Evolutionary conservation across 1,140 invertebrate species (phyloP), one percentile per base, ranked within the genome.

Genomic region (Leptestheria dahalacensis): DNA sequence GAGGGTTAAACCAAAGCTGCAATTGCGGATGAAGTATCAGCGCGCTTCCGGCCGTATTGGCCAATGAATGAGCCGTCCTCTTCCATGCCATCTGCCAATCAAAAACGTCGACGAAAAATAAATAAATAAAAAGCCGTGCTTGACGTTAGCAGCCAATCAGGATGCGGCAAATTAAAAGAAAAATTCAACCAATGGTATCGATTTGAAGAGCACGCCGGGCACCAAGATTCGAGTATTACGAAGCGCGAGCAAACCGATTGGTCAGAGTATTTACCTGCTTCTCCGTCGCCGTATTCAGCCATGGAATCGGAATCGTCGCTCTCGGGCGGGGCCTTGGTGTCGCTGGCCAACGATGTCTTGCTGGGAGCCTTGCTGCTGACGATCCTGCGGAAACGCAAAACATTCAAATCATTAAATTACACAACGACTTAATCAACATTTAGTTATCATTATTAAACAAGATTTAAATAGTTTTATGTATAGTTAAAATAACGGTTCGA

Each of bases 51-150:
- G 66, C 88, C 88, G 77, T 92, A 94, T 74, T 90, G 87, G 66
- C 93, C 92, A 77, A 97, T 97, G 79, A 97, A 97, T 65, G 92
- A 96, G 65, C 93, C 94, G 77, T 97, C 93, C 79, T 97, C 94
- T 78, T 92, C 95, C 86, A 97, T 90, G 74, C 87, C 88, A 75
- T 85, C 83, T 73, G 68, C 63, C 67, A 63, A 41, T 41, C 15
- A 26, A 46, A 56, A n/a, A 23, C 23, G 56, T 20, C 23, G 25
- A n/a, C 15, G 25, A 29, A 12, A 49, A 25, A 20, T 25, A 58
- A 58, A 59, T 29, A 41, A 29, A 18, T 25, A 61, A 60, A 53
- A 48, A 61, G 25, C 29, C 28, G 49, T 53, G 53, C 48, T 28
- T 18, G 56, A 64, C 3, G 48, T 21, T 3, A 48, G 48, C 21